Conservation (phyloP, 2,113 vertebrate genomes). For the Cyanocitta stelleri region DNA sequence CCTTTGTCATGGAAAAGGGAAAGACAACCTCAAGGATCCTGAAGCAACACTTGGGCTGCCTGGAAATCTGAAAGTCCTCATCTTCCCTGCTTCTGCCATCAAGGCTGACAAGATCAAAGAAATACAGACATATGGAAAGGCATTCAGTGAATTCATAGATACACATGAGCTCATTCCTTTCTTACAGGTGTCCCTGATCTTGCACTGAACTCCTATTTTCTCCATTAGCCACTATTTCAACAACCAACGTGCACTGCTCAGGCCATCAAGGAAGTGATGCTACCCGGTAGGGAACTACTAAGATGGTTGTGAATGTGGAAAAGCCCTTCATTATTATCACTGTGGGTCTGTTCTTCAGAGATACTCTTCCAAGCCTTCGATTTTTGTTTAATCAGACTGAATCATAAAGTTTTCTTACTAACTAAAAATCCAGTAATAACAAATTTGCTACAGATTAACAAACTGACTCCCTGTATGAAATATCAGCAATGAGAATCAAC, state of each 20-base stretch:
- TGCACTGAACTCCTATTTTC: background rate
- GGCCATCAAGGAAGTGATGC: background rate
- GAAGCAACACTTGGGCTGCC: fast-evolving
- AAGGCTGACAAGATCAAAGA: background rate
- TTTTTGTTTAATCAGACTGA: background rate
- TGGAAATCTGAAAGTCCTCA: background rate
- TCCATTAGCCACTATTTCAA: background rate
- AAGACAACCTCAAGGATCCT: background rate
- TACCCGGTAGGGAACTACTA: too few relatives aligned
- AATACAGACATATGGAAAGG: background rate
- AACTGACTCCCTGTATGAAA: background rate
- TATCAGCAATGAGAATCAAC: background rate
- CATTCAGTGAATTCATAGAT: background rate
- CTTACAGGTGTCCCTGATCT: background rate
- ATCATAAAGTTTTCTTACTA: background rate
- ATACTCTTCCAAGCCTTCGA: background rate
- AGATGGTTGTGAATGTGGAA: background rate
- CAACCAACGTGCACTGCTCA: background rate
- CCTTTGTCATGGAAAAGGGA: background rate
- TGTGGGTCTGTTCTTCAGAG: background rate
- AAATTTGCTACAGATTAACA: background rate
- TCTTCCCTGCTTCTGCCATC: background rate
- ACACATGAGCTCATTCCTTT: background rate
- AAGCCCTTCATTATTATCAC: background rate
- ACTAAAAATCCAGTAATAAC: background rate